Percentiles rank a stretch among this genome's conserved stretches.
phyloP scores from a whole-genome alignment of 2,113 vertebrate species.

The Tenrec ecaudatus region DNA sequence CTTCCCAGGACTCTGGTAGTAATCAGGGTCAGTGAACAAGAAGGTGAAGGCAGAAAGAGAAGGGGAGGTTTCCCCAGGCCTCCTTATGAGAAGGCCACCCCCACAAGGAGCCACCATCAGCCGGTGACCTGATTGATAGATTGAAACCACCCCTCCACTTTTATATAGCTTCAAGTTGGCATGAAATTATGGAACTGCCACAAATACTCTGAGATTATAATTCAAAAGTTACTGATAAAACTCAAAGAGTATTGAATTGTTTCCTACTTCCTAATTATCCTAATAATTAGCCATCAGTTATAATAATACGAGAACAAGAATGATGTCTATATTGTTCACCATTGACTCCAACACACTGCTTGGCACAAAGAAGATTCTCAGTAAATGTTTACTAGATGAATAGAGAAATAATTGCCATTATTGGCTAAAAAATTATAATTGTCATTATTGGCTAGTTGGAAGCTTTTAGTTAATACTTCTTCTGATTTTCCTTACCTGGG shows the following conservation, averaged over 20 bases:
- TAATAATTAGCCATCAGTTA: background rate
- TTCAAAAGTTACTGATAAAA: background rate
- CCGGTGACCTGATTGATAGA: no score
- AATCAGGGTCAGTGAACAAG: no score
- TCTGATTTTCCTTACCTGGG: background rate
- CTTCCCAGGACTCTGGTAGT: no score
- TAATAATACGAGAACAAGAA: background rate
- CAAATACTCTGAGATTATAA: background rate
- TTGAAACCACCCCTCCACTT: no score
- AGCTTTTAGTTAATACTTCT: background rate
- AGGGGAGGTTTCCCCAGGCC: no score
- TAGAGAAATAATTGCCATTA: background rate
- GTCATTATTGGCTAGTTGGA: background rate
- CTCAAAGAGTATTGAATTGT: conserved; percentile 16
- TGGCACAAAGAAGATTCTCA: background rate
- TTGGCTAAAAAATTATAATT: background rate
- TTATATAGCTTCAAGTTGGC: no score
- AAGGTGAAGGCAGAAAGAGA: no score
- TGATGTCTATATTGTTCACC: background rate
- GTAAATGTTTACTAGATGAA: background rate
- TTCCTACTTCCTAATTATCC: conserved; percentile 2
- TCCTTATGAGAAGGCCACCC: no score
- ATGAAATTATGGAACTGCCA: no score
- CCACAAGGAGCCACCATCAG: no score
- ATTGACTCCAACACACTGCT: background rate